Evolutionary conservation across 2,888 invertebrate genomes (phyloP), one percentile per base, ranked within the genome.

Genomic region (Fabriciana adippe): DNA sequence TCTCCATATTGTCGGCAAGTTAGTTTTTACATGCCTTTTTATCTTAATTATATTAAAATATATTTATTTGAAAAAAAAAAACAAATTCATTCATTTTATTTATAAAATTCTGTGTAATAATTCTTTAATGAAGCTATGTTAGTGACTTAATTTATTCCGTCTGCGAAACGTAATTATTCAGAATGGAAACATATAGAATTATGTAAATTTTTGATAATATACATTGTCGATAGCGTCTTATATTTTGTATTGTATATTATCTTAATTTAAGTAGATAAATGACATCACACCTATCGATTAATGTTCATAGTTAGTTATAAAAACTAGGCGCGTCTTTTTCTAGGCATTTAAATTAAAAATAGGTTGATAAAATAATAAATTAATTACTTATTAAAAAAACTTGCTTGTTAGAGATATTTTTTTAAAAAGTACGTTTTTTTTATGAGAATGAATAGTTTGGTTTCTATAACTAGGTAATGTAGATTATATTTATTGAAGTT

Each of bases 141-240:
- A 45, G 21, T 51, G 16, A 57, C 57, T 51, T 53, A 56, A 64
- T 64, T 64, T 55, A 65, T 65, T 53, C 64, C 26, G 64, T 65
- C 64, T 57, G 53, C 57, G 16, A 53, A 57, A 41, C 35, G 51
- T 57, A 48, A 59, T 59, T 66, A 66, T 66, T 66, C 31, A 59
- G 47, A 66, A 60, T 60, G 45, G 66, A 60, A 54, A 60, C 16
- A 59, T 66, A 41, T 54, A 59, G 59, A 57, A 66, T 66, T 66
- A 66, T 65, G 57, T 47, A 45, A 65, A 65, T 59, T 53, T 45
- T 21, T 59, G 53, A 53, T 65, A 59, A 41, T 48, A 64, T 57
- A 45, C 51, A 21, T 41, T 11, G 5, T 53, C 45, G 41, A 53
- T 65, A 59, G 26, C 48, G 48, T 59, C n/a, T n/a, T 57, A 57